These are phyloP conservation scores for Holothuria glaberrima DNA, from an alignment of 35 echinoderm and acorn worm species.

Conservation along the genomic window DNA sequence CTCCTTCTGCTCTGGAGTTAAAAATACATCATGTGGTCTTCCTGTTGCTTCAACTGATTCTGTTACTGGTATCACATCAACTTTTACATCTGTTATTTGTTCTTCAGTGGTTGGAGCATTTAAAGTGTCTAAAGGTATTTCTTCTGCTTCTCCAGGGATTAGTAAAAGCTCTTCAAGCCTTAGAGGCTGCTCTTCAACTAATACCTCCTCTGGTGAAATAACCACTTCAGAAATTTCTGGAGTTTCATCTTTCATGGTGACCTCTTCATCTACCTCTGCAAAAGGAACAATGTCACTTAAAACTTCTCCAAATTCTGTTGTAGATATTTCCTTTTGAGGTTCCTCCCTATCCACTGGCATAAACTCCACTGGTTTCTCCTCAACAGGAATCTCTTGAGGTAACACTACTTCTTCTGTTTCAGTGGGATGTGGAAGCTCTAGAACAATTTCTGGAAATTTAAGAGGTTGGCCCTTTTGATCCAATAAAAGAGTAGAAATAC, in stretches of 20 bases:
- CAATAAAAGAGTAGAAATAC: not conserved
- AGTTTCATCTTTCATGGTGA: conserved; percentile 5
- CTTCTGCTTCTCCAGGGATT: not conserved
- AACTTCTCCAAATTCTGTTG: conserved; percentile 38
- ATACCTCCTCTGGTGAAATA: conserved; percentile 30
- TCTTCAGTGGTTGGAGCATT: conserved; percentile 11
- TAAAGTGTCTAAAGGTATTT: conserved; percentile 19
- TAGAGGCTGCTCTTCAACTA: conserved; percentile 24
- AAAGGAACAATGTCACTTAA: conserved; percentile 34
- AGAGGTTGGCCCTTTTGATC: conserved; percentile 57
- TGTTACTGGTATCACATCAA: not conserved
- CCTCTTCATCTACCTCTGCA: conserved; percentile 39
- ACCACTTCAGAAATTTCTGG: conserved; percentile 47
- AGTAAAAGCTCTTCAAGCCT: not conserved
- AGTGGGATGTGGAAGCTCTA: conserved; percentile 60
- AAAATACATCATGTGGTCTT: not conserved
- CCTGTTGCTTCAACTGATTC: not conserved
- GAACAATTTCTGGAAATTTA: conserved; percentile 42
- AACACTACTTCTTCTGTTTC: not conserved
- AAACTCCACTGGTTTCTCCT: conserved; percentile 31
- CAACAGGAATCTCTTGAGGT: conserved; percentile 34
- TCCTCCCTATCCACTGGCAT: not conserved
- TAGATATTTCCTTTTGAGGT: conserved; percentile 38
- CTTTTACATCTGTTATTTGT: not conserved
- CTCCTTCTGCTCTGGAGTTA: conserved; percentile 23